Evolutionary conservation across 1,140 invertebrate genomes (phyloP), one percentile per base, ranked within the genome.

Genomic region (Holcopasites calliopsidis): DNA sequence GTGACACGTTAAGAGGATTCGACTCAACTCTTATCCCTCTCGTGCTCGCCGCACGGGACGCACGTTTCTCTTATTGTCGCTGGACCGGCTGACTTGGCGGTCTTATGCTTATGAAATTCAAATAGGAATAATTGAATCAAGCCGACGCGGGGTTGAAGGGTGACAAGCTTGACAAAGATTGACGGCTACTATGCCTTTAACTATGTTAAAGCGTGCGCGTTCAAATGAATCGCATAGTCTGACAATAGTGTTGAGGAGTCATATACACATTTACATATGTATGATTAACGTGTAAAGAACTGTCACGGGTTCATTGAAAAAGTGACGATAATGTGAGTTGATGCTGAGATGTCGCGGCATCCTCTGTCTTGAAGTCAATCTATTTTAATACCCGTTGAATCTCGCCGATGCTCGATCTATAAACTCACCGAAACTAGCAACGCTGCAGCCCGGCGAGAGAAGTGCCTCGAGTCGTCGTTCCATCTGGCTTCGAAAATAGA

Each of bases 391-490:
- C 23, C n/a, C n/a, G 8, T 2, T 21, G 18, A 21, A 21, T 50
- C 35, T n/a, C 18, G 8, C 7, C 6, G 31, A 23, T n/a, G 23
- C n/a, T 3, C 50, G 33, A 23, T 40, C 23, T 47, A 35, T 23
- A 13, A 82, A 92, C 93, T 93, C 85, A 94, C 93, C 89, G 93
- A 93, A 76, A 93, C 91, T 4, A 94, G 86, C 57, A 95, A 89
- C 83, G 94, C 94, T 11, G 94, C 92, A 2, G 93, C 93, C 54
- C 95, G 90, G 57, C 92, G 88, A n/a, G 92, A 92, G 82, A 94
- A 94, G 76, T 92, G 89, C 49, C 92, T 87, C 4, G 92, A 92
- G 77, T 94, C 93, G 64, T 92, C 91, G 83, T 93, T 94, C 93
- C 93, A 94, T 85, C 91, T 92, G 28, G 92, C 90, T 78, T 94